Evolutionary conservation across 2,113 vertebrate genomes (phyloP).

Genomic region (Lophius piscatorius): DNA sequence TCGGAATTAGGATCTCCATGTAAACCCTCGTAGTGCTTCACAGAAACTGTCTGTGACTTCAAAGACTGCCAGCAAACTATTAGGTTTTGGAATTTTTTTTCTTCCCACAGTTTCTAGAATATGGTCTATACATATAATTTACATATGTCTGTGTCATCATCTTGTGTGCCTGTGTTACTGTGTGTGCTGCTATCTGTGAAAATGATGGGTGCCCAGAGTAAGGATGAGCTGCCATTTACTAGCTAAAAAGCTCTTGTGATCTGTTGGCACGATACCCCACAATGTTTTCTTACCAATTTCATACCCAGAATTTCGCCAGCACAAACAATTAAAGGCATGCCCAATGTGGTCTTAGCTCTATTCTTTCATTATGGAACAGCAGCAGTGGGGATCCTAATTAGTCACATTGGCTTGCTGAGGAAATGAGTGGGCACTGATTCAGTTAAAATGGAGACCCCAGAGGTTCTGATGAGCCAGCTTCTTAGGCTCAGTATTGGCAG

Average conservation of each 20-base stretch:
- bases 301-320: slow-evolving; percentile 48
- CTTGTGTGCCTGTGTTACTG: neutral
- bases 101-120: slow-evolving; percentile 16
- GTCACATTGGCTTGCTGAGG: slow-evolving; percentile 55
- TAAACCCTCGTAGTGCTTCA: too few relatives aligned
- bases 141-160: slow-evolving; percentile 8
- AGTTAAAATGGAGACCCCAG: slow-evolving; percentile 35
- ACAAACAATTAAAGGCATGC: slow-evolving; percentile 71
- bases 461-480: slow-evolving; percentile 44
- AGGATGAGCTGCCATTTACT: slow-evolving; percentile 43
- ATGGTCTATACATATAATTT: slow-evolving; percentile 38
- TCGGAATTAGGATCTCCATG: too few relatives aligned
- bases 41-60: slow-evolving; percentile 45
- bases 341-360: slow-evolving; percentile 65
- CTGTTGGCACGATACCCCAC: slow-evolving; percentile 15
- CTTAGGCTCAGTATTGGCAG: slow-evolving; percentile 54
- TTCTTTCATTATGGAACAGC: slow-evolving; percentile 71
- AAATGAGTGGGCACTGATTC: slow-evolving; percentile 64
- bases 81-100: slow-evolving; percentile 53
- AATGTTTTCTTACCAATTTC: slow-evolving; percentile 38
- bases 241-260: slow-evolving; percentile 51
- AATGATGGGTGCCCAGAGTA: slow-evolving; percentile 26
- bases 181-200: slow-evolving; percentile 11
- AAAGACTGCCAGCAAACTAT: slow-evolving; percentile 40
- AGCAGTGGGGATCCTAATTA: slow-evolving; percentile 70